Percentiles rank a stretch among this genome's conserved stretches.
Evolutionary conservation across 1,140 invertebrate species (phyloP).

Genomic region (Papilio dardanus): DNA sequence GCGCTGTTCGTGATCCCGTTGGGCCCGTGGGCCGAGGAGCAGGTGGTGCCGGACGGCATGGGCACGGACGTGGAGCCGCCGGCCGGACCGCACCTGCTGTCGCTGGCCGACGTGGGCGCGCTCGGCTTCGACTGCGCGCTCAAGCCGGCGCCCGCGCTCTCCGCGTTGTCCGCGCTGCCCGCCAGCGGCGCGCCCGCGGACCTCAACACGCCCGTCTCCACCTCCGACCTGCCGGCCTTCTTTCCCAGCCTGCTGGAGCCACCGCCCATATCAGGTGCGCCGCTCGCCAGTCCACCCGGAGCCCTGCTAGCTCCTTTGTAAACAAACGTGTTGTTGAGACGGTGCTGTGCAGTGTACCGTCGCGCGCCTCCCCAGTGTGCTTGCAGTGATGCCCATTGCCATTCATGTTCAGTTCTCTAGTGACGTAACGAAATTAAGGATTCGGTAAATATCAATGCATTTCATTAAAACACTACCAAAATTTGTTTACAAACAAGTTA

Average conservation of each 20-base stretch:
- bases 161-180: too few relatives aligned
- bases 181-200: slow-evolving; percentile 82
- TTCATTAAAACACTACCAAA: slow-evolving; percentile 17
- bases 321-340: neutral
- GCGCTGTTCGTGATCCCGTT: slow-evolving; percentile 79
- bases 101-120: slow-evolving; percentile 70
- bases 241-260: slow-evolving; percentile 88
- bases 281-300: slow-evolving; percentile 33
- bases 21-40: slow-evolving; percentile 81
- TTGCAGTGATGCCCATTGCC: neutral
- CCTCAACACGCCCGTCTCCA: slow-evolving; percentile 77
- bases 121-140: slow-evolving; percentile 74
- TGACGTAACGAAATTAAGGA: slow-evolving; percentile 19
- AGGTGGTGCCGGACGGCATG: slow-evolving; percentile 82
- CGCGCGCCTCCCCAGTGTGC: neutral
- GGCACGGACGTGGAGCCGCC: slow-evolving; percentile 72
- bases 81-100: slow-evolving; percentile 75
- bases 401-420: slow-evolving; percentile 19
- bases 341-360: neutral
- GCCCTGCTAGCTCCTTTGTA: too few relatives aligned
- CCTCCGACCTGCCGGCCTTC: slow-evolving; percentile 76
- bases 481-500: too few relatives aligned
- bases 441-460: slow-evolving; percentile 31
- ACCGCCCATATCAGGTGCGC: slow-evolving; percentile 92
- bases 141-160: slow-evolving; percentile 90